Conservation (phyloP, 2,797 vertebrate genomes). For the Cyprinodon diabolis region DNA sequence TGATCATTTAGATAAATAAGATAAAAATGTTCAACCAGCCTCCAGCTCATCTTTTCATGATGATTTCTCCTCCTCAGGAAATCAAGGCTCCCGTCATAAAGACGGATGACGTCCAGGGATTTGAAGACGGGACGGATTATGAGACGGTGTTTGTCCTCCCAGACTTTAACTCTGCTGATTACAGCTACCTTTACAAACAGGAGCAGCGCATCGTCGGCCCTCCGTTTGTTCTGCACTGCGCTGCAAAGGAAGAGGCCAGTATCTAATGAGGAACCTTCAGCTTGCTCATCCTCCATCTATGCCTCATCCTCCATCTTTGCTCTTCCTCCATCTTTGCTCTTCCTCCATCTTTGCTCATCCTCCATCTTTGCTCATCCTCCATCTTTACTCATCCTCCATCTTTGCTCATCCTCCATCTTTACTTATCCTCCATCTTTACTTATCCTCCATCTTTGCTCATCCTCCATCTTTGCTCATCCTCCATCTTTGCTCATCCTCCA, state of each 20-base stretch:
- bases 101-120: slow-evolving; percentile 85
- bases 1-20: too few relatives aligned
- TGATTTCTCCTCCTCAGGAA: slow-evolving; percentile 77
- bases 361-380: too few relatives aligned
- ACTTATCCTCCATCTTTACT: too few relatives aligned
- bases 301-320: too few relatives aligned
- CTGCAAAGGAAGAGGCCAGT: slow-evolving; percentile 86
- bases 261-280: not conserved
- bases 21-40: not conserved
- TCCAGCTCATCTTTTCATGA: not conserved
- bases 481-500: too few relatives aligned
- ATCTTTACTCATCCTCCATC: too few relatives aligned
- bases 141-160: slow-evolving; percentile 90
- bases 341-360: too few relatives aligned
- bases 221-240: slow-evolving; percentile 89
- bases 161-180: slow-evolving; percentile 87
- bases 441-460: too few relatives aligned
- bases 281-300: too few relatives aligned
- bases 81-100: slow-evolving; percentile 86
- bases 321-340: too few relatives aligned
- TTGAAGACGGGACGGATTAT: slow-evolving; percentile 85
- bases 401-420: too few relatives aligned
- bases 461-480: too few relatives aligned
- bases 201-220: slow-evolving; percentile 93
- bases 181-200: slow-evolving; percentile 86